Evolutionary conservation across 2,113 vertebrate genomes (phyloP).

Genomic region (Echinops telfairi): DNA sequence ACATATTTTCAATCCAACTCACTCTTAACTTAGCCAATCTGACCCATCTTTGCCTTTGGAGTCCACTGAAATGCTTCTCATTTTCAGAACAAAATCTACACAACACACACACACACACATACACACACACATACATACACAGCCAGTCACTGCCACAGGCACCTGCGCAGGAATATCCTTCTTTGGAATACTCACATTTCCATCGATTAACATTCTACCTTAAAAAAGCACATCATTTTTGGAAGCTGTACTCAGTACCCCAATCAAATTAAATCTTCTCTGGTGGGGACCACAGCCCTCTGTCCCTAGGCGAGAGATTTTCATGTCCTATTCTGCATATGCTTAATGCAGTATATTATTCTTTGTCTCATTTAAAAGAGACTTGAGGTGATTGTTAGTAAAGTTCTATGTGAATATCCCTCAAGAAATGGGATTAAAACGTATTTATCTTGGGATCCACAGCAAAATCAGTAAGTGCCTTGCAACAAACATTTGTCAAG

Average conservation of each 20-base stretch:
- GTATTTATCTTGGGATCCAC: background rate
- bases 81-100: background rate
- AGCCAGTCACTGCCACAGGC: fast-evolving
- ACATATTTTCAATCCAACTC: background rate
- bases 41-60: background rate
- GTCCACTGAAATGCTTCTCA: background rate
- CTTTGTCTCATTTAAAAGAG: conserved; percentile 38
- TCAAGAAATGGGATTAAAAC: background rate
- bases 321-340: background rate
- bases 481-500: background rate
- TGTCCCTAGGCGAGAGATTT: background rate
- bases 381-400: background rate
- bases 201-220: background rate
- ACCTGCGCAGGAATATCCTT: background rate
- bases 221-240: background rate
- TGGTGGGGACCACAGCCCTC: fast-evolving
- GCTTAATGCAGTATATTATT: background rate
- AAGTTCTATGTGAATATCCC: background rate
- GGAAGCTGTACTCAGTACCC: background rate
- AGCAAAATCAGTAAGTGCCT: background rate
- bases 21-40: background rate
- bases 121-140: background rate
- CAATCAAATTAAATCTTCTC: background rate
- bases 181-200: background rate
- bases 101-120: background rate